A percentile compares a stretch with the other conserved stretches of the same genome.
phyloP scores from a whole-genome alignment of 2,113 vertebrate genomes.

The Hemibagrus wyckioides region DNA sequence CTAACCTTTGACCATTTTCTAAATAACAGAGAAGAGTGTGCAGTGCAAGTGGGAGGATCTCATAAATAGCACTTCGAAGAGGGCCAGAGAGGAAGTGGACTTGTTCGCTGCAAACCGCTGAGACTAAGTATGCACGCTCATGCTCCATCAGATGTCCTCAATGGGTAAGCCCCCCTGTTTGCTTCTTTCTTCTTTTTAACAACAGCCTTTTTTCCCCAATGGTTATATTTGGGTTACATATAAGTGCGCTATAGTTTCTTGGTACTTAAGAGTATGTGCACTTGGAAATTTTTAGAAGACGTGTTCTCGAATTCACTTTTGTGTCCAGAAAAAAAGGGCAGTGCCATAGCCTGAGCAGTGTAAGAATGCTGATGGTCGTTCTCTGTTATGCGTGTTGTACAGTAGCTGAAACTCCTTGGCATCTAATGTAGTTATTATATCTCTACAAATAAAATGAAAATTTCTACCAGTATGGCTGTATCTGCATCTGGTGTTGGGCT shows the following conservation, averaged over 20 bases:
- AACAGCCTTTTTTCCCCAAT: not conserved
- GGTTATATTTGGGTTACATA: not conserved
- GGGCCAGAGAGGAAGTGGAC: constrained; percentile 53
- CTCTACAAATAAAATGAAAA: not conserved
- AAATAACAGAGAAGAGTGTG: not conserved
- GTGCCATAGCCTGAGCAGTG: not conserved
- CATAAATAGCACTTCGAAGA: constrained; percentile 39
- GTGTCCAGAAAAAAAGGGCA: not conserved
- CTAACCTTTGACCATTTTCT: constrained; percentile 11
- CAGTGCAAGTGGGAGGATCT: constrained; percentile 53
- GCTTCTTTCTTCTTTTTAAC: not conserved
- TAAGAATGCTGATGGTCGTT: not conserved
- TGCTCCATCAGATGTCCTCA: constrained; percentile 34
- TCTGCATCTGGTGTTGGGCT: not conserved
- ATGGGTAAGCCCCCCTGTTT: constrained; percentile 54
- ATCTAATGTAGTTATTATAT: not conserved
- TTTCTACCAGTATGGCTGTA: not conserved
- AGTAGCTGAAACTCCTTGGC: not conserved
- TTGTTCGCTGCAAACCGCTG: constrained; percentile 40
- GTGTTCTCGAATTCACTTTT: not conserved
- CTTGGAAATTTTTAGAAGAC: constrained; percentile 21
- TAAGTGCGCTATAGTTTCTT: not conserved
- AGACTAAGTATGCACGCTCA: constrained; percentile 24
- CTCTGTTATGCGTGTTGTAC: not conserved
- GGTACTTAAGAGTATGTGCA: not conserved